Evolutionary conservation across 2,797 vertebrate genomes (phyloP).

Genomic region (Danio kyathit): DNA sequence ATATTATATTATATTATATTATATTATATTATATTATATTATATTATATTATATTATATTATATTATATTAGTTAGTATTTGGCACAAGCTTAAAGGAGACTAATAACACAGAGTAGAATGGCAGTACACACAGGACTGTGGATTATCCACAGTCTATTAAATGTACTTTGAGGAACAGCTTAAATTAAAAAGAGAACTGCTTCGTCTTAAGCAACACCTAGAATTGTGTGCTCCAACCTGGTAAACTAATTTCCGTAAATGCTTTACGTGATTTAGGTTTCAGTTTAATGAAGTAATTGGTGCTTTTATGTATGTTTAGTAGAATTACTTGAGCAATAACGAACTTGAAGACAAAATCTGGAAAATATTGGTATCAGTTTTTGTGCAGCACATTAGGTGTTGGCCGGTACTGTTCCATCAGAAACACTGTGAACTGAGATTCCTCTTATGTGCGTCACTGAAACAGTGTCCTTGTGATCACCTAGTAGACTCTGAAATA

Average conservation of each 20-base stretch:
- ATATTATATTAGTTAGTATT: slow-evolving; percentile 51
- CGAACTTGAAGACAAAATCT: slow-evolving; percentile 59
- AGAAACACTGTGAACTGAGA: slow-evolving; percentile 80
- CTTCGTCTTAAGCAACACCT: slow-evolving; percentile 21
- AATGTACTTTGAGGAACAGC: slow-evolving; percentile 16
- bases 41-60: slow-evolving; percentile 67
- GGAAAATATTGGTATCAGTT: slow-evolving; percentile 64
- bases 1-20: slow-evolving; percentile 5
- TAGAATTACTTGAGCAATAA: slow-evolving; percentile 63
- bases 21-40: slow-evolving; percentile 63
- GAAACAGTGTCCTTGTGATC: slow-evolving; percentile 44
- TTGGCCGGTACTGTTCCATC: slow-evolving; percentile 71
- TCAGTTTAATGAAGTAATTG: slow-evolving; percentile 56
- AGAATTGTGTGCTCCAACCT: slow-evolving; percentile 29
- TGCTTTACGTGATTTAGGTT: slow-evolving; percentile 38
- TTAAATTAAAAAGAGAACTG: slow-evolving; percentile 26
- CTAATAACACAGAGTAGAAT: slow-evolving; percentile 27
- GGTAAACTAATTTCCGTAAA: slow-evolving; percentile 31
- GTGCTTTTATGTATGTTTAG: slow-evolving; percentile 61
- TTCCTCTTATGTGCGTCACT: slow-evolving; percentile 43
- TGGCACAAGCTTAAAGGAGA: slow-evolving; percentile 25
- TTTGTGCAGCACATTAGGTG: slow-evolving; percentile 60
- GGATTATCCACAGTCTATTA: slow-evolving; percentile 12
- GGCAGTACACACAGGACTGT: slow-evolving; percentile 1
- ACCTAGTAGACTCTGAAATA: slow-evolving; percentile 28